A percentile compares a stretch with the other conserved stretches of the same genome.
Conservation (phyloP, 2,113 vertebrate species). For the Grantiella picta region DNA sequence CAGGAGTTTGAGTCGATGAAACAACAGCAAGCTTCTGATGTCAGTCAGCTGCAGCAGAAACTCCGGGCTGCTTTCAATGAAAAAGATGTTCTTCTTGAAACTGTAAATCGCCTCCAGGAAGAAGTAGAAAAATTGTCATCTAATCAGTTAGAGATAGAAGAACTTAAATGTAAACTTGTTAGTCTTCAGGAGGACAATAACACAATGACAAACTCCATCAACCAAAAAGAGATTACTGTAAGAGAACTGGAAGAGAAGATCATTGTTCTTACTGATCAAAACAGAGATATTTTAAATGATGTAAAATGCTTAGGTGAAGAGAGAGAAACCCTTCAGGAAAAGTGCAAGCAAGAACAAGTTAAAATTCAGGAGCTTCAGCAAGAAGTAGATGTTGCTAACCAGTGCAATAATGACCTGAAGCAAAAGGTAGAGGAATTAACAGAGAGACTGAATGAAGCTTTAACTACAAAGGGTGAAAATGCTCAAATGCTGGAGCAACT, state of each 20-base stretch:
- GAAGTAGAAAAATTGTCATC: constrained; percentile 63
- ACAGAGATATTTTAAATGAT: constrained; percentile 57
- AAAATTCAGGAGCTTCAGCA: constrained; percentile 61
- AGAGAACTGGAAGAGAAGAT: constrained; percentile 76
- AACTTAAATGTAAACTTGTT: constrained; percentile 72
- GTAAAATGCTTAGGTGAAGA: constrained; percentile 69
- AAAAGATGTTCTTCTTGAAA: constrained; percentile 77
- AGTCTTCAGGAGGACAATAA: constrained; percentile 75
- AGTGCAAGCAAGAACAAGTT: constrained; percentile 48
- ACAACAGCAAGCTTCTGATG: constrained; percentile 80
- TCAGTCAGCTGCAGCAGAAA: constrained; percentile 83
- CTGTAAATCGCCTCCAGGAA: constrained; percentile 66
- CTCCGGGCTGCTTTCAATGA: constrained; percentile 78
- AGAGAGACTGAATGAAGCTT: constrained; percentile 58
- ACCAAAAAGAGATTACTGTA: constrained; percentile 71
- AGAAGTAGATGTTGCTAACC: constrained; percentile 57
- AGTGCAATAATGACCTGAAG: constrained; percentile 68
- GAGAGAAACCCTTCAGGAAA: constrained; percentile 64
- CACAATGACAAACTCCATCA: constrained; percentile 60
- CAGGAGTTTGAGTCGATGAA: constrained; percentile 86
- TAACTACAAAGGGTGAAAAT: constrained; percentile 58
- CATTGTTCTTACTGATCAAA: constrained; percentile 65
- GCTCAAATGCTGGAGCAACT: constrained; percentile 54
- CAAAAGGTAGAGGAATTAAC: constrained; percentile 72
- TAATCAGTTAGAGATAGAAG: constrained; percentile 53